Conservation (phyloP, 2,888 invertebrate genomes). For the Dicyrtoma fusca region DNA sequence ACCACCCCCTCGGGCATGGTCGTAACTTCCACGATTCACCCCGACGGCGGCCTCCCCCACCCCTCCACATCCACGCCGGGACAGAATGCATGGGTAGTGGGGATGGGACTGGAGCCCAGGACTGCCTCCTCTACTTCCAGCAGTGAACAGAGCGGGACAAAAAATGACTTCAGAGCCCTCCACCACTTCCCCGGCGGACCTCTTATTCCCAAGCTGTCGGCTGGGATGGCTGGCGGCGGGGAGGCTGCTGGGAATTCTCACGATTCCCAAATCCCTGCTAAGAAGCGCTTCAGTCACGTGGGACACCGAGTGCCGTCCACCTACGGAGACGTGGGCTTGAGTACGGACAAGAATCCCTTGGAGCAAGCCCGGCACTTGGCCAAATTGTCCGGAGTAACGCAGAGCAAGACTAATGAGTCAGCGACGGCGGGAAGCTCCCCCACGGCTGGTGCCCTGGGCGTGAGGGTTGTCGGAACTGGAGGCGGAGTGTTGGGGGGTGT, state of each 20-base stretch:
- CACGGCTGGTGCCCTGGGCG: too few relatives aligned
- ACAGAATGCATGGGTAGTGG: background rate
- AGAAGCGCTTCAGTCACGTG: constrained; percentile 34
- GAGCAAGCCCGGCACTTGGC: background rate
- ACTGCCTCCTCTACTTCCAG: background rate
- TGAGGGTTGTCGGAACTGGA: too few relatives aligned
- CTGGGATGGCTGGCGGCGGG: constrained; percentile 1
- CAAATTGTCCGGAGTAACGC: background rate
- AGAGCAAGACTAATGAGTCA: too few relatives aligned
- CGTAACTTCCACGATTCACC: constrained; percentile 19
- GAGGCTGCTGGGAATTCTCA: background rate
- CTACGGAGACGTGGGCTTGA: background rate
- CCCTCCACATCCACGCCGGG: background rate
- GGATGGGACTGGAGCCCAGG: background rate
- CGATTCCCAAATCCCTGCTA: constrained; percentile 24
- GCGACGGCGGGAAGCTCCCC: too few relatives aligned
- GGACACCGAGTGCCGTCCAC: constrained; percentile 2
- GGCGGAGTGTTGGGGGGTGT: background rate
- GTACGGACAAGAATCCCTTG: background rate
- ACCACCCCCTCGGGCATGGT: constrained; percentile 37
- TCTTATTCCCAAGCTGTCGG: constrained; percentile 7
- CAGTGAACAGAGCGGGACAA: too few relatives aligned
- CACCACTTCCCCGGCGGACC: constrained; percentile 26
- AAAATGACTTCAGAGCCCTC: background rate
- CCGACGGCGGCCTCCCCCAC: background rate